Percentiles rank a stretch among this genome's conserved stretches.
Conservation (phyloP, 2,888 invertebrate species). For the Helicoverpa assulta region DNA sequence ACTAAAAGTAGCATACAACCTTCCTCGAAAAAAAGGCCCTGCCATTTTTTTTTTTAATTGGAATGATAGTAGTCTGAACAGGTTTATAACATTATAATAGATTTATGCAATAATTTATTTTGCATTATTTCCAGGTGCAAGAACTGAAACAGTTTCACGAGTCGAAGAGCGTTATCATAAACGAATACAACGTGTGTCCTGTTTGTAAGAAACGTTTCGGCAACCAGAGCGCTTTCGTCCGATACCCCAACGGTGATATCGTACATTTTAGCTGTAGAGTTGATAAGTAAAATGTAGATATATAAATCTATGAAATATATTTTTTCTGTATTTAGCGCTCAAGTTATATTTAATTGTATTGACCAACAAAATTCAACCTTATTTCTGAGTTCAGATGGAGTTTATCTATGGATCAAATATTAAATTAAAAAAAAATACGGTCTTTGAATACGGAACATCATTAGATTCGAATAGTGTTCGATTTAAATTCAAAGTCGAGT, state of each 20-base stretch:
- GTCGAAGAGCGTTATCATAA: conserved; percentile 95
- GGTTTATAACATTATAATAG: no score
- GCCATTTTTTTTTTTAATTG: no score
- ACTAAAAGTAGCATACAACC: no score
- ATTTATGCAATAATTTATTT: not conserved
- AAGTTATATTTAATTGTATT: not conserved
- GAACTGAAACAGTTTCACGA: conserved; percentile 95
- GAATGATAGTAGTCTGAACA: no score
- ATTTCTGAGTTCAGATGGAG: not conserved
- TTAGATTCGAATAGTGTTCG: no score
- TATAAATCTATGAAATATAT: not conserved
- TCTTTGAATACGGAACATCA: no score
- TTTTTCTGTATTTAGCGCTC: not conserved
- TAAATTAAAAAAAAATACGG: not conserved
- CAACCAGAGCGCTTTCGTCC: conserved; percentile 97
- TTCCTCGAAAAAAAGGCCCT: no score
- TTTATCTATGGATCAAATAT: no score
- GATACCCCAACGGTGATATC: conserved; percentile 97
- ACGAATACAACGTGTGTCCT: conserved; percentile 96
- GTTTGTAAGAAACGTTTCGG: conserved; percentile 98
- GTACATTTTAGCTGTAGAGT: conserved; percentile 96
- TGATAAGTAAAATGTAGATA: conserved; percentile 63
- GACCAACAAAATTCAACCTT: not conserved
- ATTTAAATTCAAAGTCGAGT: no score
- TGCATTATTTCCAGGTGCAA: conserved; percentile 90